Evolutionary conservation across 35 echinoderm and acorn worm species (phyloP).

Genomic region (Holothuria glaberrima): DNA sequence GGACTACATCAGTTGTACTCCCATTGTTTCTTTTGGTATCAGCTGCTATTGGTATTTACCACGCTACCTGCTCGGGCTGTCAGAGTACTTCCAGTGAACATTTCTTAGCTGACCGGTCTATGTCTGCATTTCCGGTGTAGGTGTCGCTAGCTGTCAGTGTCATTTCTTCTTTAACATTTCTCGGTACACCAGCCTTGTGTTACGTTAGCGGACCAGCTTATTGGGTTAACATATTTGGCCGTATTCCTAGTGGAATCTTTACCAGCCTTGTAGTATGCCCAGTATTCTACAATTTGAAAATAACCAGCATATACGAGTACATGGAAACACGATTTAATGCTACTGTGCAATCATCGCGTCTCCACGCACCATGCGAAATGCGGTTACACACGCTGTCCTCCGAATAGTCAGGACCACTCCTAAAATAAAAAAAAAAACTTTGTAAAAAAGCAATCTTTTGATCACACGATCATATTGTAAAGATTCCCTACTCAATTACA

Average conservation of each 20-base stretch:
- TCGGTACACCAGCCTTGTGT: constrained; percentile 1
- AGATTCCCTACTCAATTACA: no score
- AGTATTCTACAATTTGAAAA: constrained; percentile 25
- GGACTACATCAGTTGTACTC: no score
- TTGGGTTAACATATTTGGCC: not conserved
- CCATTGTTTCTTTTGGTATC: no score
- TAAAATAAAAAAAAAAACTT: no score
- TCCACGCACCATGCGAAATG: no score
- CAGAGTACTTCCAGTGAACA: constrained; percentile 26
- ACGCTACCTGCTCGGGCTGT: not conserved
- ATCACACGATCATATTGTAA: no score
- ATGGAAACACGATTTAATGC: constrained; percentile 32
- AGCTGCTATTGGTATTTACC: no score
- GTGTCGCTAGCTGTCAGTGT: constrained; percentile 25
- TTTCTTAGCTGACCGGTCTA: constrained; percentile 10
- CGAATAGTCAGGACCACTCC: no score
- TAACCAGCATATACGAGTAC: constrained; percentile 54
- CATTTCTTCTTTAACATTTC: not conserved
- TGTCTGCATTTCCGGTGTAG: constrained; percentile 18
- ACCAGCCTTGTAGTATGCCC: constrained; percentile 13
- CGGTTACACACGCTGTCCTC: no score
- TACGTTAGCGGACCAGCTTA: not conserved
- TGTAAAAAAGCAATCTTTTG: no score
- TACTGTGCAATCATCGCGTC: no score
- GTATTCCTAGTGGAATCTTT: not conserved